A percentile compares a stretch with the other conserved stretches of the same genome.
phyloP scores from a whole-genome alignment of 2,113 vertebrate species.

The Lophotis ruficrista region DNA sequence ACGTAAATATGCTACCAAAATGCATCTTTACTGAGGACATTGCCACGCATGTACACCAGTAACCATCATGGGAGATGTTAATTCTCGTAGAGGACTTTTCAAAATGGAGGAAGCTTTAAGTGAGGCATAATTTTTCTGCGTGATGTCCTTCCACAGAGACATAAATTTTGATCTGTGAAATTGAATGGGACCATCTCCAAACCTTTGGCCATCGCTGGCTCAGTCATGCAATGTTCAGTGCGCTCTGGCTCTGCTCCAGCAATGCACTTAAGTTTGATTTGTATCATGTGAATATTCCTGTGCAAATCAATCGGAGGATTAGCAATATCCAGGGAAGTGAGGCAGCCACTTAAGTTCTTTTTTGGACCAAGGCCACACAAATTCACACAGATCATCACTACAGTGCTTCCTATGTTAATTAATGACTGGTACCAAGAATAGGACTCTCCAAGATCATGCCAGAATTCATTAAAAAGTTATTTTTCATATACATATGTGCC shows the following conservation, averaged over 20 bases:
- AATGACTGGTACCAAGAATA: not conserved
- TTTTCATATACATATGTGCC: not conserved
- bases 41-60: not conserved
- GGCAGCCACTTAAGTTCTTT: not conserved
- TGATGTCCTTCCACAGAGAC: not conserved
- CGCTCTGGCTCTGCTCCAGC: conserved; percentile 43
- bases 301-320: not conserved
- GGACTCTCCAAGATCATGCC: not conserved
- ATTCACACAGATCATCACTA: not conserved
- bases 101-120: not conserved
- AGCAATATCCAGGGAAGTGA: not conserved
- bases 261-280: conserved; percentile 43
- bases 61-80: not conserved
- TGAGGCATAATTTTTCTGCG: not conserved
- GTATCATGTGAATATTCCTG: not conserved
- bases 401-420: not conserved
- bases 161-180: not conserved
- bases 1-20: not conserved
- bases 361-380: not conserved
- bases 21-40: not conserved
- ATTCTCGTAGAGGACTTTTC: not conserved
- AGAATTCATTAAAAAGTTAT: not conserved
- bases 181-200: not conserved
- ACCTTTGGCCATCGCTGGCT: not conserved
- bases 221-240: not conserved